phyloP scores from a whole-genome alignment of 1,140 invertebrate genomes.

The Mamestra configurata region DNA sequence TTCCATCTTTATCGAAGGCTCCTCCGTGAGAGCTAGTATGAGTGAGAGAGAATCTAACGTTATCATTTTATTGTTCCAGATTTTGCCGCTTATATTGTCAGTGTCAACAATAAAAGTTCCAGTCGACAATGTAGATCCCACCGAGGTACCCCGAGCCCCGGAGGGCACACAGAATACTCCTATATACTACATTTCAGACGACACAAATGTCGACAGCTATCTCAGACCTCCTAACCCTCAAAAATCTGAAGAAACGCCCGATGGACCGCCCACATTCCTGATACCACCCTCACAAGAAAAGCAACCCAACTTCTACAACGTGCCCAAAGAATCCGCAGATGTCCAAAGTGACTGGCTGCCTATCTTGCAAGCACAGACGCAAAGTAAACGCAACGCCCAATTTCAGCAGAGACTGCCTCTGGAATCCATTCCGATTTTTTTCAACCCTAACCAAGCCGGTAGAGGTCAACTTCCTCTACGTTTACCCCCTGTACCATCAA shows the following conservation, averaged over 20 bases:
- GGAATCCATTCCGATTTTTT: slow-evolving; percentile 55
- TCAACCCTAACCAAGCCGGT: slow-evolving; percentile 51
- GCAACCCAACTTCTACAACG: slow-evolving; percentile 66
- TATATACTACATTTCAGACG: slow-evolving; percentile 69
- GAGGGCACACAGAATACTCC: slow-evolving; percentile 60
- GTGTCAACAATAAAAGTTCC: slow-evolving; percentile 73
- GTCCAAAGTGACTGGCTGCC: slow-evolving; percentile 81
- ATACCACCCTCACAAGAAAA: slow-evolving; percentile 72
- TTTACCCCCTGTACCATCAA: slow-evolving; percentile 60
- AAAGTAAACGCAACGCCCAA: slow-evolving; percentile 48
- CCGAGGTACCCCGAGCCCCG: slow-evolving; percentile 47
- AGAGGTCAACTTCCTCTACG: slow-evolving; percentile 47
- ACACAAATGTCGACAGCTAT: slow-evolving; percentile 70
- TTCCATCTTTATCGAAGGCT: no score
- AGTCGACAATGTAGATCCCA: slow-evolving; percentile 63
- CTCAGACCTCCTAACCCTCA: slow-evolving; percentile 72
- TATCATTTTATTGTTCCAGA: slow-evolving; percentile 65
- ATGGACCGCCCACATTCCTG: slow-evolving; percentile 72
- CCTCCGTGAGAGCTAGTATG: no score
- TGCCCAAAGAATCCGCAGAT: slow-evolving; percentile 64
- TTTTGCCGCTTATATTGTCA: slow-evolving; percentile 59
- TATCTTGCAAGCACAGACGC: slow-evolving; percentile 63
- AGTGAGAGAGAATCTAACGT: no score
- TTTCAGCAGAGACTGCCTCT: slow-evolving; percentile 30
- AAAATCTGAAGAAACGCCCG: slow-evolving; percentile 62